Conservation (phyloP, 2,113 vertebrate species). For the Cynoglossus semilaevis region DNA sequence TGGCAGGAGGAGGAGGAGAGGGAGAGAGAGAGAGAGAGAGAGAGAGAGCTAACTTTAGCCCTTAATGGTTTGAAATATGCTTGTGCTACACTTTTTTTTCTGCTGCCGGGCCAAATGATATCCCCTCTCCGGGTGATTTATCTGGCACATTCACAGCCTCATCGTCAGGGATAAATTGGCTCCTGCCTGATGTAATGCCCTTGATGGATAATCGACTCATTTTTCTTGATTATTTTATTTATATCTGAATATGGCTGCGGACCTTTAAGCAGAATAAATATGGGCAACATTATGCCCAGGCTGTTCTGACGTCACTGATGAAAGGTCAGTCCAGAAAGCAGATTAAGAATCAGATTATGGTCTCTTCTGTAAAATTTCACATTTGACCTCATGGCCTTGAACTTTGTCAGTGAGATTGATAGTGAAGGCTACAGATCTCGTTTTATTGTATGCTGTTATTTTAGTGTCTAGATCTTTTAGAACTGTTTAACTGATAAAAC, state of each 20-base stretch:
- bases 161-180: constrained; percentile 69
- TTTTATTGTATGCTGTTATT: neutral
- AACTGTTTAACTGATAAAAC: no score
- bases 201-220: constrained; percentile 75
- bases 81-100: constrained; percentile 67
- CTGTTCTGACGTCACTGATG: constrained; percentile 42
- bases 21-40: constrained; percentile 6
- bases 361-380: constrained; percentile 29
- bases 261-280: constrained; percentile 65
- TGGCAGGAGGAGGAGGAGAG: constrained; percentile 35
- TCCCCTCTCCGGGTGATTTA: constrained; percentile 72
- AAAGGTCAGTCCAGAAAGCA: constrained; percentile 17
- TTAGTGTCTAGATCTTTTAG: no score
- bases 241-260: constrained; percentile 51
- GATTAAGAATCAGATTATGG: constrained; percentile 35
- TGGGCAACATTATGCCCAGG: constrained; percentile 14
- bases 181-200: constrained; percentile 67
- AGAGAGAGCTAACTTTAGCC: constrained; percentile 75
- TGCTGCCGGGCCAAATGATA: constrained; percentile 72
- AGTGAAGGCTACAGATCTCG: constrained; percentile 11
- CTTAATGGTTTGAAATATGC: constrained; percentile 81
- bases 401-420: constrained; percentile 12
- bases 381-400: constrained; percentile 20
- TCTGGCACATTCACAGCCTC: constrained; percentile 70
- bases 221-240: constrained; percentile 68